Base-by-base conservation (phyloP, 2,888 invertebrate species). In the Orthonychiurus folsomi region DNA sequence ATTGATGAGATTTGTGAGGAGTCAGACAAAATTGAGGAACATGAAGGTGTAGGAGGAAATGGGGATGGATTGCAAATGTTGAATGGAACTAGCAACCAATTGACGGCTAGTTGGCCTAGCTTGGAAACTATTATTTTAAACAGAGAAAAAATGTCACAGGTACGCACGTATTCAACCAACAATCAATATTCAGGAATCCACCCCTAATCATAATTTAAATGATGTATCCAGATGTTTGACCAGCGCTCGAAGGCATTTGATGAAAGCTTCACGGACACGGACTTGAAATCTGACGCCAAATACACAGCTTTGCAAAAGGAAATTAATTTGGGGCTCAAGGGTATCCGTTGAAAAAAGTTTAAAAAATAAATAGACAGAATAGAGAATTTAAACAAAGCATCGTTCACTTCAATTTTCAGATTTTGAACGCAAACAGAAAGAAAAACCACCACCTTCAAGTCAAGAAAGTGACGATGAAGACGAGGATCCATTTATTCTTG, bases 1-100 rank as follows among this genome's bases (percentile, higher is more conserved):
- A 65, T 70, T 12, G 66, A 68, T 18, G 68, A 70, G 23, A 56
- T 67, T 23, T 63, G 56, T 18, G 60, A 63, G 26, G 66, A 65
- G 12, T 63, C 56, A 50, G 63, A 54, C 23, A 65, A 66, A 18
- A 60, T 59, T 28, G 63, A 65, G 12, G 56, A 61, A 3, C 60
- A 59, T 26, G 50, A 5, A 15, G 28, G 23, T 5, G 23, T 21
- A 52, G 24, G 60, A 25, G 21, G 50, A 25, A 50, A 27, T 52
- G 25, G 26, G 20, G 28, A 52, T 9, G 37, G 37, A 37, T n/a
- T n/a, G n/a, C 37, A 37, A 15, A 37, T 5, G 5, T 5, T 9
- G 9, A 37, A 37, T 15, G 37, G 9, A 5, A 15, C 5, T 9
- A 15, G 37, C 37, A 37, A 9, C 37, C 5, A 9, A 5, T 5